Evolutionary conservation across 2,888 invertebrate genomes (phyloP).

Genomic region (Epistrophe eligans): DNA sequence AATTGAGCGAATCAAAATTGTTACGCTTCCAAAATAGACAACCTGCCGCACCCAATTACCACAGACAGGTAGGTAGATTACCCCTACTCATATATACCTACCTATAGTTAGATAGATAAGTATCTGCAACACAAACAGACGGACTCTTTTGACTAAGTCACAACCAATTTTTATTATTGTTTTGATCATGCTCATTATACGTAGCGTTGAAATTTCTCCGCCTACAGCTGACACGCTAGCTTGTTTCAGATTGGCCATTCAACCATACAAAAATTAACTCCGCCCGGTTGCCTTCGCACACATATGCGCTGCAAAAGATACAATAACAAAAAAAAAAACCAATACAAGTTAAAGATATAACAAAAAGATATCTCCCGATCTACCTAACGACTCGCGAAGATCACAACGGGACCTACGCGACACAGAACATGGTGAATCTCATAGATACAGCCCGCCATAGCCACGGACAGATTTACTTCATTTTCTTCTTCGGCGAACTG

Average conservation of each 20-base stretch:
- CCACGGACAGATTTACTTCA: constrained; percentile 70
- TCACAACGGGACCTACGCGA: constrained; percentile 43
- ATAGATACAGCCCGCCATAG: constrained; percentile 67
- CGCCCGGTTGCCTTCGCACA: constrained; percentile 81
- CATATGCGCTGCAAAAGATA: constrained; percentile 24
- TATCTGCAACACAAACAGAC: constrained; percentile 41
- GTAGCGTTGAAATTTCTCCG: constrained; percentile 67
- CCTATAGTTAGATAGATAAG: neutral
- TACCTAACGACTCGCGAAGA: constrained; percentile 69
- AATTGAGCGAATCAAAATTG: constrained; percentile 54
- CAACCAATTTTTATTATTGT: constrained; percentile 41
- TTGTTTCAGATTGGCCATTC: constrained; percentile 84
- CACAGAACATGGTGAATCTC: constrained; percentile 65
- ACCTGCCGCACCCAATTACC: constrained; percentile 61
- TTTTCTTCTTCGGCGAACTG: constrained; percentile 58
- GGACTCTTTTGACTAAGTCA: neutral
- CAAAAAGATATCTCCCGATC: constrained; percentile 34
- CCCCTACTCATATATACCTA: neutral
- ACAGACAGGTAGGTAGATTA: constrained; percentile 39
- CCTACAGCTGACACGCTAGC: constrained; percentile 82
- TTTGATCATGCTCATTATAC: constrained; percentile 69
- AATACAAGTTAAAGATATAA: constrained; percentile 2
- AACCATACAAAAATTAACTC: constrained; percentile 83
- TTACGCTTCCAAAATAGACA: constrained; percentile 33
- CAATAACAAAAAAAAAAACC: constrained; percentile 32